Conservation (phyloP, 64 coral and sea anemone species). For the Astreopora myriophthalma region DNA sequence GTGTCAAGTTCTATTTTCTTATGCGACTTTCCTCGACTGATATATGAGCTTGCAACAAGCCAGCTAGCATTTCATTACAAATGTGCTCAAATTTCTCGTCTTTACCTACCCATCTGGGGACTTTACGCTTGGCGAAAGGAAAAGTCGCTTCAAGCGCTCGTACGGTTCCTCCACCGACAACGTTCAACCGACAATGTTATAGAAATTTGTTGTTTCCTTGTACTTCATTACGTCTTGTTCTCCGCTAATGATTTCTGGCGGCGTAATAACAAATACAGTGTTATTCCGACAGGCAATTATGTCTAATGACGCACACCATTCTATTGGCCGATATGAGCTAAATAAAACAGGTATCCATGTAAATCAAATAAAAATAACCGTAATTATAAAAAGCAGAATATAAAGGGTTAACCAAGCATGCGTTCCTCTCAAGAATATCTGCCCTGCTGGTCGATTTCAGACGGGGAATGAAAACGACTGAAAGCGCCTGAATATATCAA, state of each 20-base stretch:
- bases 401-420: conserved; percentile 21
- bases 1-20: background rate
- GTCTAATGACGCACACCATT: conserved; percentile 16
- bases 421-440: background rate
- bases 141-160: background rate
- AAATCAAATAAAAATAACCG: conserved; percentile 4
- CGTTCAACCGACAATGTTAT: background rate
- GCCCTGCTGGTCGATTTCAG: background rate
- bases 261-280: conserved; percentile 33
- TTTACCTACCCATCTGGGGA: background rate
- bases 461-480: background rate
- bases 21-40: background rate
- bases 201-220: background rate
- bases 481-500: background rate
- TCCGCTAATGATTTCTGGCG: conserved; percentile 38
- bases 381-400: conserved; percentile 36
- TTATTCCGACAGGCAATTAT: conserved; percentile 10
- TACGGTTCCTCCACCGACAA: background rate
- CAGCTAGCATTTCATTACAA: background rate
- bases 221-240: conserved; percentile 29
- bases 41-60: background rate
- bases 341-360: conserved; percentile 49
- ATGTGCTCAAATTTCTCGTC: background rate
- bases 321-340: conserved; percentile 24
- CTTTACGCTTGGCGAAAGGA: background rate